A percentile compares a stretch with the other conserved stretches of the same genome.
These are phyloP conservation scores for Fulica atra DNA, from an alignment of 2,113 vertebrate genomes.

Conservation along the genomic window DNA sequence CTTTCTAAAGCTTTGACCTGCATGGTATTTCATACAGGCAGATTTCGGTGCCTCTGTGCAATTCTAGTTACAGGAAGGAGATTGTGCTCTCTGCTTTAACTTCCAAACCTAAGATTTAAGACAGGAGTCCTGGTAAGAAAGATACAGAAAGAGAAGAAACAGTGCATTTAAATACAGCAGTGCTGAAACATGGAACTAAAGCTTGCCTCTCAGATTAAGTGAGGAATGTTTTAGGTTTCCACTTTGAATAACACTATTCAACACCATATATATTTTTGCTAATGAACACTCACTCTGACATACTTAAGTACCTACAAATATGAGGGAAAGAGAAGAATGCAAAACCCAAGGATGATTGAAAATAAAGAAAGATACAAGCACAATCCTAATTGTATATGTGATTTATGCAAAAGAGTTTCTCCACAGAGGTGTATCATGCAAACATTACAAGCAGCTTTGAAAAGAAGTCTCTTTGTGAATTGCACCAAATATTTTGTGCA, in stretches of 20 bases:
- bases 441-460: neutral
- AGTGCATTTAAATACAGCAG: neutral
- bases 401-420: neutral
- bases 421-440: neutral
- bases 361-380: neutral
- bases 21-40: neutral
- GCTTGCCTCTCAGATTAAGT: neutral
- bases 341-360: neutral
- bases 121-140: neutral
- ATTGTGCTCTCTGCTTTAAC: neutral
- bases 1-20: neutral
- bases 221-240: neutral
- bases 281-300: neutral
- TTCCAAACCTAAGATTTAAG: neutral
- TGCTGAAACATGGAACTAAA: neutral
- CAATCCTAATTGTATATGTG: neutral
- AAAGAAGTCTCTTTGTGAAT: neutral
- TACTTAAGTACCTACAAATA: neutral
- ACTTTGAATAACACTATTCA: neutral
- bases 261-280: neutral
- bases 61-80: neutral
- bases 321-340: neutral
- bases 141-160: neutral
- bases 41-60: neutral
- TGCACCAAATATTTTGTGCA: neutral